Evolutionary conservation across 2,888 invertebrate species (phyloP).

Genomic region (Hypercompe scribonia): DNA sequence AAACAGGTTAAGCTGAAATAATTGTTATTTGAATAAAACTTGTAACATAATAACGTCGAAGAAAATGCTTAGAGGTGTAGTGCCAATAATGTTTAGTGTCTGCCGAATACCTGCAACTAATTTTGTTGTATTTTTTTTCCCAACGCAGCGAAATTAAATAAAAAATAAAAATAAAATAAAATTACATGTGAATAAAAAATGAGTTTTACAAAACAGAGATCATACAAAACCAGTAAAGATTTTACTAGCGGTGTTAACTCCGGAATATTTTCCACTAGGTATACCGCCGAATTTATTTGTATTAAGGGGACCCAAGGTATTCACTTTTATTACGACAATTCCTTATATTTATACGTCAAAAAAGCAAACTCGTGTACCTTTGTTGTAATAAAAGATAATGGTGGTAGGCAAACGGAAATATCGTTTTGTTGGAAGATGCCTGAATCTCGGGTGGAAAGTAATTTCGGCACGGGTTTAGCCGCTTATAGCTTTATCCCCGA

Average conservation of each 20-base stretch:
- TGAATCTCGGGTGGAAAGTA: slow-evolving; percentile 70
- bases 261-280: slow-evolving; percentile 55
- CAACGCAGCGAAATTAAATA: neutral
- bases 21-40: too few relatives aligned
- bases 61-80: too few relatives aligned
- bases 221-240: slow-evolving; percentile 40
- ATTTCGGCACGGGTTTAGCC: slow-evolving; percentile 69
- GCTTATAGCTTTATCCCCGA: slow-evolving; percentile 66
- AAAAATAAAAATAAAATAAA: neutral
- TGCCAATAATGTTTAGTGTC: neutral
- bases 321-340: slow-evolving; percentile 67
- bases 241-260: slow-evolving; percentile 56
- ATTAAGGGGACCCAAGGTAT: slow-evolving; percentile 64
- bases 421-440: slow-evolving; percentile 67
- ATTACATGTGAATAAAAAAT: neutral
- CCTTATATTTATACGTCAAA: slow-evolving; percentile 74
- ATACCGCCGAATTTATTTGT: slow-evolving; percentile 55
- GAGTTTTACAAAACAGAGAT: slow-evolving; percentile 9
- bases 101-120: neutral
- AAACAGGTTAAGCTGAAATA: too few relatives aligned
- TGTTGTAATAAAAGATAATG: slow-evolving; percentile 78
- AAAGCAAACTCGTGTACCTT: slow-evolving; percentile 79
- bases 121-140: too few relatives aligned
- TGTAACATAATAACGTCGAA: too few relatives aligned
- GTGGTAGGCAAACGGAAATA: slow-evolving; percentile 63